Conservation (phyloP, 2,113 vertebrate species). For the Bufo gargarizans region DNA sequence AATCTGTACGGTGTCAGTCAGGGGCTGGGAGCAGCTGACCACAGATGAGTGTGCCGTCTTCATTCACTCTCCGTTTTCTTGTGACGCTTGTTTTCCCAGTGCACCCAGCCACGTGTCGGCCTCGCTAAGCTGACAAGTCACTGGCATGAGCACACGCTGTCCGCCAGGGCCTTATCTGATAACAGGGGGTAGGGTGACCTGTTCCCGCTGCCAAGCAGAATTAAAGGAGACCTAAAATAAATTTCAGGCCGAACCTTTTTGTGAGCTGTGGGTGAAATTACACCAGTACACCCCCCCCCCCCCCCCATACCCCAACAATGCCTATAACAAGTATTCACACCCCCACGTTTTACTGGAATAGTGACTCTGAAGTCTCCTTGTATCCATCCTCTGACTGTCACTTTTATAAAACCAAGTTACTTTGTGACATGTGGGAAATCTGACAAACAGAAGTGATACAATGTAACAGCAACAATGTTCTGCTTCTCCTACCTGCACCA, state of each 20-base stretch:
- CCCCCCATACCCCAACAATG: background rate
- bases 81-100: background rate
- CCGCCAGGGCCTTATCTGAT: slow-evolving; percentile 13
- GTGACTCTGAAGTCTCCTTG: background rate
- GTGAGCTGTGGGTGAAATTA: background rate
- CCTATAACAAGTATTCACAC: background rate
- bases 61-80: background rate
- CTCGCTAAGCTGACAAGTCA: slow-evolving; percentile 15
- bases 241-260: background rate
- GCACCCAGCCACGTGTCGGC: background rate
- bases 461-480: background rate
- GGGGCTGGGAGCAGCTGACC: too few relatives aligned
- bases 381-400: background rate
- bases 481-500: slow-evolving; percentile 80
- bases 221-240: background rate
- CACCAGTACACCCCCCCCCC: background rate
- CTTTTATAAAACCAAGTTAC: too few relatives aligned
- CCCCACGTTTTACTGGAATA: background rate
- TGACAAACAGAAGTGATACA: too few relatives aligned
- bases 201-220: background rate
- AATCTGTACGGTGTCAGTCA: too few relatives aligned
- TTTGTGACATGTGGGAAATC: background rate
- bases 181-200: slow-evolving; percentile 17
- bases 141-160: slow-evolving; percentile 1
- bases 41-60: too few relatives aligned